Evolutionary conservation across 2,888 invertebrate genomes (phyloP).

Genomic region (Lasioglossum lativentre): DNA sequence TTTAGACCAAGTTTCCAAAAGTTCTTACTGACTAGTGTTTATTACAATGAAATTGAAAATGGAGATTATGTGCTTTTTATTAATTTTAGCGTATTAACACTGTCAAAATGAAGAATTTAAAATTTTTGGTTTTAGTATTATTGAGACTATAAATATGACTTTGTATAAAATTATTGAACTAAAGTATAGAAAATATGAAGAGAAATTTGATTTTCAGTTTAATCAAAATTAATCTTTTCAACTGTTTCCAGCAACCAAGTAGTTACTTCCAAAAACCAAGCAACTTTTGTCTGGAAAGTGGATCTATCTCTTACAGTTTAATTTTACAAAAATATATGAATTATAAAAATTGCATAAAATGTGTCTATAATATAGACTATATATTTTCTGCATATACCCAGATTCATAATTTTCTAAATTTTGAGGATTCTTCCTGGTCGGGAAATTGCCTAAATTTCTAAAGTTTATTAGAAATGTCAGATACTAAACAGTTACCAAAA

Average conservation of each 20-base stretch:
- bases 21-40: background rate
- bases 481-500: background rate
- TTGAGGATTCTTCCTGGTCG: background rate
- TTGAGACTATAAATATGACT: background rate
- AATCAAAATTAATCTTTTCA: no score
- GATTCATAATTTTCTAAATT: no score
- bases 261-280: no score
- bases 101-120: background rate
- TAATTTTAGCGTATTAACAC: background rate
- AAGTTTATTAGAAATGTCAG: background rate
- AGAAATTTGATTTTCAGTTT: no score
- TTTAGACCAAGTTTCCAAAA: background rate
- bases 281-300: background rate
- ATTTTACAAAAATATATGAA: background rate
- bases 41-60: background rate
- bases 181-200: no score
- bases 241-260: no score
- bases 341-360: no score
- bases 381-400: no score
- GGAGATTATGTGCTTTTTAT: background rate
- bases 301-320: background rate
- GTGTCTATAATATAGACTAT: no score
- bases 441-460: background rate
- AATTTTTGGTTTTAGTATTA: background rate
- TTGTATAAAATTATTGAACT: no score